Evolutionary conservation across 2,797 vertebrate species (phyloP), one percentile per base, ranked within the genome.

Genomic region (Mormyrus hasselquistii): DNA sequence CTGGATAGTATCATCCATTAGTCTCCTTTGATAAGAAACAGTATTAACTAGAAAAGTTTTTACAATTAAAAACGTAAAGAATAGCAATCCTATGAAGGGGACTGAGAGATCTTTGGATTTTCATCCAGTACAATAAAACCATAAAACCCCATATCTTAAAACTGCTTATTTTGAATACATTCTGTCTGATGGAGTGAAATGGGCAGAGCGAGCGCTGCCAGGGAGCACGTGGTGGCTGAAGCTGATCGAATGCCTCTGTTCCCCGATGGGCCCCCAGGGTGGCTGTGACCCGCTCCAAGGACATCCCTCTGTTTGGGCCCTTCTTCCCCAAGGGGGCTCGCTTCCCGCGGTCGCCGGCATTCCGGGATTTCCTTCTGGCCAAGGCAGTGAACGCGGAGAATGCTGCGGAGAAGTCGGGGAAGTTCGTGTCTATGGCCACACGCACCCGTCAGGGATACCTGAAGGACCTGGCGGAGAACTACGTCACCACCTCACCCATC

Each of bases 301-400:
- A 99, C 95, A 97, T 98, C 41, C 98, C 97, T 0, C 94, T 96
- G 38, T 98, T 99, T 0, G 97, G 98, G 0, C 98, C 97, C 0
- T 94, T 96, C 50, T 96, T 98, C 90, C 96, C 97, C 0, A 95
- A 96, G 38, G 96, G 97, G 0, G 97, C 96, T 1, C 94, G 93
- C 19, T 98, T 99, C 90, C 91, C 93, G 0, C 95, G 95, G 87
- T 96, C 96, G 0, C 90, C 94, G 0, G 97, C 96, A 69, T 97
- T 99, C 91, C 95, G 98, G 12, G 97, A 97, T 92, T 97, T 98
- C 92, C 94, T 99, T 86, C 94, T 98, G 55, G 97, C 97, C 86
- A 98, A 99, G 91, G 97, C 96, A 0, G 95, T 99, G 91, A 98
- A 98, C 0, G 97, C 97, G 0, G 98, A 99, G 93, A 98, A 99